phyloP scores from a whole-genome alignment of 2,888 invertebrate species.

The Antheraea assamensis region DNA sequence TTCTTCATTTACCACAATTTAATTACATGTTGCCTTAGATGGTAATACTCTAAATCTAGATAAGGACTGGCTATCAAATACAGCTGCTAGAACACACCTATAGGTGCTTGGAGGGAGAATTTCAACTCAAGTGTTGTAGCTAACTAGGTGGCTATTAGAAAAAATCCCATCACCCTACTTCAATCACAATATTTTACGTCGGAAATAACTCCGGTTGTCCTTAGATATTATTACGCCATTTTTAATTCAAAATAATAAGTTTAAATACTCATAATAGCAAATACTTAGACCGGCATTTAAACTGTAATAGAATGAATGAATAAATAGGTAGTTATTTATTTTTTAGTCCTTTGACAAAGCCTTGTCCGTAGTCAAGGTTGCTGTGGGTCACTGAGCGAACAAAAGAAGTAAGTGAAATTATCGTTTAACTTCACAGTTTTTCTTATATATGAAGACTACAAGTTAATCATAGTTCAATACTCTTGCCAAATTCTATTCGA shows the following conservation, averaged over 20 bases:
- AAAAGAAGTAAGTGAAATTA: neutral
- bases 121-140: too few species aligned
- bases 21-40: too few species aligned
- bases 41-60: too few species aligned
- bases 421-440: neutral
- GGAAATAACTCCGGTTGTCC: too few species aligned
- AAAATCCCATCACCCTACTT: too few species aligned
- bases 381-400: neutral
- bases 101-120: too few species aligned
- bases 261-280: neutral
- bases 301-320: neutral
- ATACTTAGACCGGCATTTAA: neutral
- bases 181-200: too few species aligned
- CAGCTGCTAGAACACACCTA: too few species aligned
- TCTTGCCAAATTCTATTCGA: conserved; percentile 5
- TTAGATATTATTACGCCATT: too few species aligned
- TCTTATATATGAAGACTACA: neutral
- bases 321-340: neutral
- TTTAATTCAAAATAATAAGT: neutral
- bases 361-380: neutral
- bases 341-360: neutral
- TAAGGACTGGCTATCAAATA: too few species aligned
- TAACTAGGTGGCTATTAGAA: too few species aligned
- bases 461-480: conserved; percentile 9
- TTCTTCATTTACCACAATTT: neutral